Conservation (phyloP, 2,888 invertebrate species). For the Theodoxus fluviatilis region DNA sequence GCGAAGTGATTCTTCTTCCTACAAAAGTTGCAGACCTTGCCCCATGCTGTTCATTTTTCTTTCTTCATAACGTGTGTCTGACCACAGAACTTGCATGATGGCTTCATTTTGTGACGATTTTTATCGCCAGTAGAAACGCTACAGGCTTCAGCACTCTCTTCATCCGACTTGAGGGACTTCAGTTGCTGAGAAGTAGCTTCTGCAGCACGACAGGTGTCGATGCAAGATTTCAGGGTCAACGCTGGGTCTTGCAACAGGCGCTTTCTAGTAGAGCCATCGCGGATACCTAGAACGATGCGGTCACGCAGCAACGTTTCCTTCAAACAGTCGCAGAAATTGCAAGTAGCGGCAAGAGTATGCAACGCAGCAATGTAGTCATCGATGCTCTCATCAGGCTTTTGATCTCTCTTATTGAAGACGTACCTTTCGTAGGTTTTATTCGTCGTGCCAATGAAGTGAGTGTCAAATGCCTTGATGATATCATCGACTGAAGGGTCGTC, state of each 20-base stretch:
- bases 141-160: no score
- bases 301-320: constrained; percentile 28
- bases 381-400: no score
- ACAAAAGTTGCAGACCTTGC: constrained; percentile 31
- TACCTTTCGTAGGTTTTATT: no score
- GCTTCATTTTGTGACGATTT: constrained; percentile 13
- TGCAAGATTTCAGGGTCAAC: constrained; percentile 23
- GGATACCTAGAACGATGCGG: constrained; percentile 25
- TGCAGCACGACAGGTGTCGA: constrained; percentile 16
- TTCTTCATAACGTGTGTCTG: constrained; percentile 29
- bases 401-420: background rate
- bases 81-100: constrained; percentile 33
- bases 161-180: constrained; percentile 9
- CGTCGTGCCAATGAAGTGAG: no score
- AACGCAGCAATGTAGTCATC: no score
- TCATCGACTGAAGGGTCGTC: background rate
- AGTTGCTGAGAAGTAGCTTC: constrained; percentile 15
- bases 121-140: background rate
- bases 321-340: constrained; percentile 31
- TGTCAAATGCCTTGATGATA: no score
- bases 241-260: constrained; percentile 17
- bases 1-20: constrained; percentile 33
- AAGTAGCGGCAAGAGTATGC: constrained; percentile 27
- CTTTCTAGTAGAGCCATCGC: constrained; percentile 12
- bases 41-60: constrained; percentile 35